Evolutionary conservation across 2,888 invertebrate species (phyloP).

Genomic region (Rutpela maculata): DNA sequence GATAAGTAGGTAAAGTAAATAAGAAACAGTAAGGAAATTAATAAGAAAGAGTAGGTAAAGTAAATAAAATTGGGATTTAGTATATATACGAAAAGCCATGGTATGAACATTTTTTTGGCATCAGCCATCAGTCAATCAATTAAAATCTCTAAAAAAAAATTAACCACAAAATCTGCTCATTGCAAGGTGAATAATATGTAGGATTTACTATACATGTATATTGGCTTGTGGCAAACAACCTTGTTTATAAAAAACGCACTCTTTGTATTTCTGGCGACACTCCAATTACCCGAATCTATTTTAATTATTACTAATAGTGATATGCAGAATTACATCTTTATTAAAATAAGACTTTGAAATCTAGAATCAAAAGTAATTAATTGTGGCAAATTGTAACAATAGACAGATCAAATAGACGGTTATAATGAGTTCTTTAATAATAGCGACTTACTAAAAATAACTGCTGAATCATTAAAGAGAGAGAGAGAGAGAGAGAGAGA

Average conservation of each 20-base stretch:
- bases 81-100: no score
- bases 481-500: no score
- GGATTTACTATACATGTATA: not conserved
- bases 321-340: slow-evolving; percentile 3
- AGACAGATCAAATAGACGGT: not conserved
- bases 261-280: not conserved
- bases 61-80: no score
- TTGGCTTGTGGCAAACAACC: not conserved
- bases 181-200: no score
- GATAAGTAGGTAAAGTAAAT: no score
- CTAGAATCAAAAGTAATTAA: not conserved
- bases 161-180: no score
- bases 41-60: no score
- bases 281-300: not conserved
- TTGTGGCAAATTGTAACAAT: not conserved
- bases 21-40: no score
- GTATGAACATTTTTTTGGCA: no score
- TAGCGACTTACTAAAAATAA: not conserved
- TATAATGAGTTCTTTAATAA: not conserved
- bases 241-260: not conserved
- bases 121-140: no score
- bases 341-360: not conserved
- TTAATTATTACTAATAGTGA: slow-evolving; percentile 1
- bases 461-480: not conserved
- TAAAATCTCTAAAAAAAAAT: no score